Evolutionary conservation across 1,140 invertebrate species (phyloP).

Genomic region (Limonius californicus): DNA sequence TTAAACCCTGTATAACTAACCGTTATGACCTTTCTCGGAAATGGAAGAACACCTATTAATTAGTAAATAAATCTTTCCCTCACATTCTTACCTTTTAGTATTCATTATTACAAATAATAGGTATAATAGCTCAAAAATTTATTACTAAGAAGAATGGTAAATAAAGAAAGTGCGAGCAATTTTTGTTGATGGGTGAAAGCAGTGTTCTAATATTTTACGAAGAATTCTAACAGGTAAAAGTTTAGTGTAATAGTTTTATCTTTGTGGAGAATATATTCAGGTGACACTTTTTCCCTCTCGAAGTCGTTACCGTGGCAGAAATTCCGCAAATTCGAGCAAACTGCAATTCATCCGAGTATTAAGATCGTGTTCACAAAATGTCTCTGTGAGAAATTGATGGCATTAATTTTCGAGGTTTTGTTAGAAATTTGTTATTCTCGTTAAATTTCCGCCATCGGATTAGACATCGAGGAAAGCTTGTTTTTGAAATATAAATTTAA

Average conservation of each 20-base stretch:
- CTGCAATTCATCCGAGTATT: conserved; percentile 22
- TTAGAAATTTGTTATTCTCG: conserved; percentile 25
- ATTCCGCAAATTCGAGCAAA: conserved; percentile 5
- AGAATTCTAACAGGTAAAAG: background rate
- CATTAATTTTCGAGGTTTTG: conserved; percentile 29
- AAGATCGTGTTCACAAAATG: conserved; percentile 19
- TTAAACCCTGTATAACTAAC: too few species aligned
- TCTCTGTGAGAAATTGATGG: conserved; percentile 27
- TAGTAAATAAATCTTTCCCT: too few species aligned
- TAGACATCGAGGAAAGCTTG: conserved; percentile 25
- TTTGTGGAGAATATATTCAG: background rate
- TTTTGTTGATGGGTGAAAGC: too few species aligned
- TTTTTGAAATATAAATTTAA: conserved; percentile 30
- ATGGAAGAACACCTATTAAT: too few species aligned
- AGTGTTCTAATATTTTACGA: too few species aligned
- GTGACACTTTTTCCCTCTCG: background rate
- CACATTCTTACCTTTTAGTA: too few species aligned
- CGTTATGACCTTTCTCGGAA: too few species aligned
- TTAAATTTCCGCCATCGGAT: conserved; percentile 20
- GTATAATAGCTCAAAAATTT: too few species aligned
- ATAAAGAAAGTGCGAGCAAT: too few species aligned
- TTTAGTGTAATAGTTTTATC: conserved; percentile 9
- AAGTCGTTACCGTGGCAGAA: background rate
- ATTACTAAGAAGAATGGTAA: too few species aligned
- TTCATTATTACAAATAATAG: too few species aligned